These are phyloP conservation scores for Peromyscus eremicus DNA, from an alignment of 2,797 vertebrate species.

Conservation along the genomic window DNA sequence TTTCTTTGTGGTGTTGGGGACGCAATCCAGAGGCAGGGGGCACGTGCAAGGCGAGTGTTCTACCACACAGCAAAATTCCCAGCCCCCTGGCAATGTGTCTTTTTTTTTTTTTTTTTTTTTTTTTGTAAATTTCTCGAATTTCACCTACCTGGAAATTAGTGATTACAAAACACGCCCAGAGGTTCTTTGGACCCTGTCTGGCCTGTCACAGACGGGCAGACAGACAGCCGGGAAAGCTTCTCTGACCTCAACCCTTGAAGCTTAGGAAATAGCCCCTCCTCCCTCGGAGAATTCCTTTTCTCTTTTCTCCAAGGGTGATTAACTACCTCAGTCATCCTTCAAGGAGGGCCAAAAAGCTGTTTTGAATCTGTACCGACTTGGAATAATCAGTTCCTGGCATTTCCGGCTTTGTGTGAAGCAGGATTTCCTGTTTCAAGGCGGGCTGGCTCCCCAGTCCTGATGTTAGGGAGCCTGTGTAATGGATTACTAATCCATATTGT, in stretches of 20 bases:
- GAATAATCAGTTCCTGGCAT: conserved; percentile 27
- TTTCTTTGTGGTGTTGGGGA: neutral
- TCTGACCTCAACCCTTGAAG: conserved; percentile 39
- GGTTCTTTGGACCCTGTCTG: neutral
- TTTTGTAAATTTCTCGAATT: conserved; percentile 38
- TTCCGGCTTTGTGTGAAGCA: conserved; percentile 28
- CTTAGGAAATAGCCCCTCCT: conserved; percentile 22
- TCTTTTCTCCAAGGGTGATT: neutral
- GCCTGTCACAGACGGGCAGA: neutral
- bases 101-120: neutral
- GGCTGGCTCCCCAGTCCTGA: neutral
- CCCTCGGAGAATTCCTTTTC: neutral
- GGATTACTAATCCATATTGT: conserved; percentile 18
- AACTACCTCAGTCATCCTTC: neutral
- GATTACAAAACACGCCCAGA: neutral
- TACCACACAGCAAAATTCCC: neutral
- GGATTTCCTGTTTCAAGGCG: conserved; percentile 4
- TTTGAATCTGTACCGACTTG: conserved; percentile 21
- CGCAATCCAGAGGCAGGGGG: neutral
- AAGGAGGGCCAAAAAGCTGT: neutral
- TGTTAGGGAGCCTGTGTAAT: neutral
- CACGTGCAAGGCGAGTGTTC: neutral
- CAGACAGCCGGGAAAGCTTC: neutral
- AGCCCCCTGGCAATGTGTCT: neutral
- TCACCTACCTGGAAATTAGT: neutral